Conservation (phyloP, 2,113 vertebrate genomes). For the Eubucco bourcierii region DNA sequence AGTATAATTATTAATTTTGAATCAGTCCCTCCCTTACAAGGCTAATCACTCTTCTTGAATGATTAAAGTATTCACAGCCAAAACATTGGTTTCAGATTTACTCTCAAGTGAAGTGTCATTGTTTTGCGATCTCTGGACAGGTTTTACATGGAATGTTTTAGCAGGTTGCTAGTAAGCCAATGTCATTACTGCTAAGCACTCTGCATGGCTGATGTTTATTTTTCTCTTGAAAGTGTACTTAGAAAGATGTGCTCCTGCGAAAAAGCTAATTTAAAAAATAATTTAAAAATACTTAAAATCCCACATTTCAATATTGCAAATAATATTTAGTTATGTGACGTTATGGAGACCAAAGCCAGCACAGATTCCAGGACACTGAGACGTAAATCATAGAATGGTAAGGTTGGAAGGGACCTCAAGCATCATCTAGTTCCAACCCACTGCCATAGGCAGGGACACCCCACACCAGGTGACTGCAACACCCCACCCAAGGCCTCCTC, state of each 20-base stretch:
- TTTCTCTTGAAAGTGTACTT: background rate
- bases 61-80: background rate
- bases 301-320: background rate
- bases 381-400: background rate
- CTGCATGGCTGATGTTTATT: background rate
- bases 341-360: background rate
- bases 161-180: background rate
- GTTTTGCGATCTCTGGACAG: background rate
- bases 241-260: background rate
- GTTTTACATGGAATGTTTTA: background rate
- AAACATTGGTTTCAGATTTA: slow-evolving; percentile 3
- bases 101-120: background rate
- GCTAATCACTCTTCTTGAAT: background rate
- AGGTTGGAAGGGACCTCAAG: too few species aligned
- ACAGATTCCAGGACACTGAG: background rate
- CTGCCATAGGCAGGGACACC: too few species aligned
- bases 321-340: background rate
- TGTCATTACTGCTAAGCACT: background rate
- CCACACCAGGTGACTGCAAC: too few species aligned
- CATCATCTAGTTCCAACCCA: too few species aligned
- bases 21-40: too few species aligned
- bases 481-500: too few species aligned
- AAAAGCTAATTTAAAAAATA: background rate
- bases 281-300: background rate
- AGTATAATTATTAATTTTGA: too few species aligned